Evolutionary conservation across 2,888 invertebrate genomes (phyloP).

Genomic region (Trichacis sp.): DNA sequence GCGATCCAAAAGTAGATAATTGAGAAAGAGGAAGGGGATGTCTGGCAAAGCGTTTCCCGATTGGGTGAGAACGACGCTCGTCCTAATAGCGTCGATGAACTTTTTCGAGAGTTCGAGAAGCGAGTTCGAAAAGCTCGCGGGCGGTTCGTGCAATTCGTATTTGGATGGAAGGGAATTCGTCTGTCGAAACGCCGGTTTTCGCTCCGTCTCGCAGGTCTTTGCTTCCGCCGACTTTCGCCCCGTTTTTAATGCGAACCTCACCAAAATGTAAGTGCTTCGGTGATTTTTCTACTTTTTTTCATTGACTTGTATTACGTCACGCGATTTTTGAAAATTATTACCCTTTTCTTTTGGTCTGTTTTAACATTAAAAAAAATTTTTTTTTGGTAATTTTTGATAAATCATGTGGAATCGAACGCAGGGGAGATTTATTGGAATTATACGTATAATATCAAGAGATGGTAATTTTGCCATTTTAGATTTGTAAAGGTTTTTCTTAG

Average conservation of each 20-base stretch:
- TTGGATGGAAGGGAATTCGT: constrained; percentile 55
- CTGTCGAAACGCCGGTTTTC: constrained; percentile 56
- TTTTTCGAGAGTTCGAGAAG: constrained; percentile 12
- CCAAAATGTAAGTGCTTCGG: constrained; percentile 63
- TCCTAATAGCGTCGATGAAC: constrained; percentile 9
- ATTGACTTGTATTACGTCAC: too few relatives aligned
- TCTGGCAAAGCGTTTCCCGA: background rate
- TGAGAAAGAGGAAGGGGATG: background rate
- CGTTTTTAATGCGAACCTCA: constrained; percentile 49
- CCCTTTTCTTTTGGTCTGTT: too few relatives aligned
- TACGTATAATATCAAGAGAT: too few relatives aligned
- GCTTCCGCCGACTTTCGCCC: constrained; percentile 41
- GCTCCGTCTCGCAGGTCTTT: constrained; percentile 49
- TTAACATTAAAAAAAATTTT: too few relatives aligned
- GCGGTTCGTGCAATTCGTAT: constrained; percentile 53
- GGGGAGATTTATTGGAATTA: too few relatives aligned
- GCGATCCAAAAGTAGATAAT: too few relatives aligned
- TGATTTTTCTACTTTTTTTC: too few relatives aligned
- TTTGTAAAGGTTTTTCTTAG: too few relatives aligned
- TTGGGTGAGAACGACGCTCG: background rate
- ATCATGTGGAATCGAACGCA: too few relatives aligned
- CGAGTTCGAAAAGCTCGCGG: constrained; percentile 25
- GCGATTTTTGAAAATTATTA: too few relatives aligned
- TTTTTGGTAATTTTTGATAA: too few relatives aligned
- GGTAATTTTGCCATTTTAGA: too few relatives aligned